Conservation (phyloP, 2,113 vertebrate species). For the Eolophus roseicapilla region DNA sequence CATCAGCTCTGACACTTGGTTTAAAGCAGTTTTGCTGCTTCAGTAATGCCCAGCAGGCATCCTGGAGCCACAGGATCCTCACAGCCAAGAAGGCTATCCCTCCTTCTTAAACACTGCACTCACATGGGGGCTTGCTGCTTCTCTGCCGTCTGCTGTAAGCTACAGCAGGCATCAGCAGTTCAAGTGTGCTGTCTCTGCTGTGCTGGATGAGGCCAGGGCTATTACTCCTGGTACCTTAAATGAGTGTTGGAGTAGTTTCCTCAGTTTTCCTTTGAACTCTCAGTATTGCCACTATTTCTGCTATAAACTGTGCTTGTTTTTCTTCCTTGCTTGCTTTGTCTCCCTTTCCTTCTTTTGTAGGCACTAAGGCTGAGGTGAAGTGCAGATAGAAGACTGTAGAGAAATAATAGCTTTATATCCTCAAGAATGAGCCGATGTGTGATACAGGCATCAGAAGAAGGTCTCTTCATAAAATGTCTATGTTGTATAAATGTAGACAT, state of each 20-base stretch:
- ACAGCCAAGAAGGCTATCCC: neutral
- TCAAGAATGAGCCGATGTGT: slow-evolving; percentile 31
- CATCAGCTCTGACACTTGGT: neutral
- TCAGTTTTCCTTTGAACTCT: neutral
- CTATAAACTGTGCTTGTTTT: neutral
- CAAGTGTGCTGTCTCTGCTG: neutral
- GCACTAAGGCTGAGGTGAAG: slow-evolving; percentile 41
- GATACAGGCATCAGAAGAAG: slow-evolving; percentile 39
- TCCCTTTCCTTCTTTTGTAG: slow-evolving; percentile 56
- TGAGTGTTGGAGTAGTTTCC: neutral
- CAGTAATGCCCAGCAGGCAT: neutral
- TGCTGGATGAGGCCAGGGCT: neutral
- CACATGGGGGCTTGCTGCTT: fast-evolving
- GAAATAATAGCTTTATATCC: slow-evolving; percentile 33
- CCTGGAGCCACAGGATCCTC: neutral
- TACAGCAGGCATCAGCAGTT: neutral
- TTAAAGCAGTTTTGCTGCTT: neutral
- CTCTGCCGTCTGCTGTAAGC: neutral
- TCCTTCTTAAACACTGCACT: fast-evolving
- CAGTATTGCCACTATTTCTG: neutral
- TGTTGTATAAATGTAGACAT: neutral
- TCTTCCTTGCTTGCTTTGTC: neutral
- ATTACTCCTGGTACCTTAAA: neutral
- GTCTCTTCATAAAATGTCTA: neutral
- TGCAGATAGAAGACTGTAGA: slow-evolving; percentile 47